phyloP scores from a whole-genome alignment of 2,888 invertebrate species.

The Stramonita haemastoma region DNA sequence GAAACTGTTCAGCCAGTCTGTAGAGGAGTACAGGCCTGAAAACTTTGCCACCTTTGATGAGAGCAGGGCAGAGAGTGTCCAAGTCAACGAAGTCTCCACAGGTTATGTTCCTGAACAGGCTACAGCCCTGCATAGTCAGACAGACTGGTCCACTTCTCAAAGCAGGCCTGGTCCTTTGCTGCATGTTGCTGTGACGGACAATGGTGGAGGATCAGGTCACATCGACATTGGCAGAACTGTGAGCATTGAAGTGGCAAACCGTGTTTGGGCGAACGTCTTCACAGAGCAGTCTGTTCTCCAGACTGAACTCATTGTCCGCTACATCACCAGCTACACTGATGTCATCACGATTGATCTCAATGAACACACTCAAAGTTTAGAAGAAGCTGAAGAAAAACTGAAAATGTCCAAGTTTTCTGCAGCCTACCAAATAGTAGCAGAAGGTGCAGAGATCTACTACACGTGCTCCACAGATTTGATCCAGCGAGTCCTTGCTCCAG shows the following conservation, averaged over 20 bases:
- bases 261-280: background rate
- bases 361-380: background rate
- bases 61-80: background rate
- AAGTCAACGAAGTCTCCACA: background rate
- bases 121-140: background rate
- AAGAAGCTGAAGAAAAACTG: background rate
- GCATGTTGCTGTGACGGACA: background rate
- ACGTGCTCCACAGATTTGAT: background rate
- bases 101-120: background rate
- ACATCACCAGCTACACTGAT: background rate
- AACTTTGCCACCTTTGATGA: background rate
- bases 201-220: background rate
- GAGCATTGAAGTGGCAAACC: slow-evolving; percentile 30
- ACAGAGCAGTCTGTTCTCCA: background rate
- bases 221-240: background rate
- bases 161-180: background rate
- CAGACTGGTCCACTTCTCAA: background rate
- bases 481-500: background rate
- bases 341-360: background rate
- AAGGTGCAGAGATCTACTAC: slow-evolving; percentile 23
- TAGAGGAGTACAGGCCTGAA: background rate
- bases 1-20: background rate
- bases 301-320: slow-evolving; percentile 16
- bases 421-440: background rate
- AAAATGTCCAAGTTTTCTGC: background rate